Base-by-base conservation (phyloP, 2,888 invertebrate species). In the Orthosia gracilis region DNA sequence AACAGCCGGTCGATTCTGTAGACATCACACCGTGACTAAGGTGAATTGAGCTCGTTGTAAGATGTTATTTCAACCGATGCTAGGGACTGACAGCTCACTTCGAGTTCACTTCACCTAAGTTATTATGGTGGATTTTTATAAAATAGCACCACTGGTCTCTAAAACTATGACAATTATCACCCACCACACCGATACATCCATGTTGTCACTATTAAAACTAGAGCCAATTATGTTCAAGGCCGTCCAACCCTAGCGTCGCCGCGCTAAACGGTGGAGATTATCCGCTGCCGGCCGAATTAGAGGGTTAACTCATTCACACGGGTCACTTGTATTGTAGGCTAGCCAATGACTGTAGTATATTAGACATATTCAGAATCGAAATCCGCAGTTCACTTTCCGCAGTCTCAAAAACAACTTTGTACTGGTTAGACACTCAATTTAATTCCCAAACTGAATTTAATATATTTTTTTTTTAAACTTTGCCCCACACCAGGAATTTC, bases 151-250 rank as follows among this genome's bases (percentile, higher is more conserved):
- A 40, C 40, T 40, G 40, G 40, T 40, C 40, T 40, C 9, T 1
- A 40, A 40, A 26, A 18, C 15, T 3, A 54, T 23, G 13, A 18
- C 13, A 0, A 54, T 49, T 31, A 54, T 5, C 18, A 73, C 58
- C 69, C 40, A 76, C 21, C 12, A 23, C 17, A 26, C 47, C 31
- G 23, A n/a, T 72, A 71, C 13, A 47, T 47, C 31, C 65, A 31
- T 50, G 79, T 77, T 77, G 68, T 80, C 81, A 74, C 65, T 68
- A 68, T 67, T 65, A 47, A 69, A 78, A 66, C 73, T 63, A 31
- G 26, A 79, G 57, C 80, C 73, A 82, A 82, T 86, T 78, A 78
- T n/a, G n/a, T n/a, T n/a, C n/a, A n/a, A n/a, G n/a, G n/a, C n/a
- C 55, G 61, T 40, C 18, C 70, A 84, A 80, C 82, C 85, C 85